phyloP scores from a whole-genome alignment of 2,797 vertebrate genomes.

The Centroberyx gerrardi region DNA sequence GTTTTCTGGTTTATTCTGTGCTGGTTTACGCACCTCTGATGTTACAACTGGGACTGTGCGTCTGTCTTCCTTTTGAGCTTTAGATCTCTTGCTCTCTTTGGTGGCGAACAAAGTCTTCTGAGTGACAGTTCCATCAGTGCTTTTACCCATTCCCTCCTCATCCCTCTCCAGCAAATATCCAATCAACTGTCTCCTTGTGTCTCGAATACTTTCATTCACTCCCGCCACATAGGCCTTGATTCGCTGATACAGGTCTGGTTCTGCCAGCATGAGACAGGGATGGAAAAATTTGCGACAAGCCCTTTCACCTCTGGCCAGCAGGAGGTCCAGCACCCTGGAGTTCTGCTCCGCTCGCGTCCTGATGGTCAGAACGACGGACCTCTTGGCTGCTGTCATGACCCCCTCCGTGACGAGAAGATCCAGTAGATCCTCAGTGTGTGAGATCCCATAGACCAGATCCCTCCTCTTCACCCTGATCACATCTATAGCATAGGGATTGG shows the following conservation, averaged over 20 bases:
- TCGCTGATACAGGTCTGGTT: slow-evolving; percentile 85
- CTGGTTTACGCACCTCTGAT: slow-evolving; percentile 42
- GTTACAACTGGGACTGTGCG: slow-evolving; percentile 11
- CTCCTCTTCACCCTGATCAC: slow-evolving; percentile 84
- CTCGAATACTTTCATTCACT: slow-evolving; percentile 80
- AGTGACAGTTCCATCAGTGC: slow-evolving; percentile 7
- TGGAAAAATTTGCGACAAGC: slow-evolving; percentile 89
- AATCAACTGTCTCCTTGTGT: slow-evolving; percentile 86
- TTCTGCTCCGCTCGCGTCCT: slow-evolving; percentile 83
- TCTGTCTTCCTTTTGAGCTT: slow-evolving; percentile 41
- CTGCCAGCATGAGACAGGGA: slow-evolving; percentile 87
- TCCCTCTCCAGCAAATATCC: slow-evolving; percentile 89
- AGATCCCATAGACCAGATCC: slow-evolving; percentile 84
- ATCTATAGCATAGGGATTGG: slow-evolving; percentile 84
- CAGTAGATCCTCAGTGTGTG: slow-evolving; percentile 82
- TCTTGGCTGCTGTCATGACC: slow-evolving; percentile 82
- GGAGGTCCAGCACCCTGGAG: slow-evolving; percentile 82
- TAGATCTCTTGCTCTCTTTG: slow-evolving; percentile 36
- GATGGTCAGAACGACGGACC: slow-evolving; percentile 80
- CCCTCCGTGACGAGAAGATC: slow-evolving; percentile 83
- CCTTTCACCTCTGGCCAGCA: slow-evolving; percentile 87
- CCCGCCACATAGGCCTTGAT: slow-evolving; percentile 81
- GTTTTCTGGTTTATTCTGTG: slow-evolving; percentile 28
- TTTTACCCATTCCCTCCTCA: slow-evolving; percentile 59
- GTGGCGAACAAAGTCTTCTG: slow-evolving; percentile 35